A percentile compares a stretch with the other conserved stretches of the same genome.
These are phyloP conservation scores for Melopsittacus undulatus DNA, from an alignment of 2,797 vertebrate species.

Conservation along the genomic window DNA sequence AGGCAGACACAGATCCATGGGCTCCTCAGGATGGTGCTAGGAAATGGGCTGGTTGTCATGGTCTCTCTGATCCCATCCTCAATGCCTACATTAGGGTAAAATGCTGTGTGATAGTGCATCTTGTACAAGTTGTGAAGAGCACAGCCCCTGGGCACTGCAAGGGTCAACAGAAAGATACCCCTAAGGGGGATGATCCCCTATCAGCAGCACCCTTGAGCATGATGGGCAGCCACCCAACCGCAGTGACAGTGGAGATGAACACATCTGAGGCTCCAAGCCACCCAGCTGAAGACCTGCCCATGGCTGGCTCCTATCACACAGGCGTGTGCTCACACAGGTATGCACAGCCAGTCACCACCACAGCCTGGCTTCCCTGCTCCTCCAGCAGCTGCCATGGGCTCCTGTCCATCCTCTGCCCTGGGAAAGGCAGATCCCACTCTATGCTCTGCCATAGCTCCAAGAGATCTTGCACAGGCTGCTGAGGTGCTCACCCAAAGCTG, in stretches of 20 bases:
- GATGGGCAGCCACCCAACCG: too few species aligned
- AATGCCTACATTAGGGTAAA: not conserved
- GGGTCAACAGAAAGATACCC: not conserved
- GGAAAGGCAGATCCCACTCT: not conserved
- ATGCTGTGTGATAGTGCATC: accelerated
- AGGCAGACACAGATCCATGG: not conserved
- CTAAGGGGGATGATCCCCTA: too few species aligned
- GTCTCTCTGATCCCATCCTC: not conserved
- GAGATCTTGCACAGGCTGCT: not conserved
- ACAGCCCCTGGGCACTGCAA: not conserved
- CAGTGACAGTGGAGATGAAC: accelerated
- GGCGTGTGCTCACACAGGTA: accelerated
- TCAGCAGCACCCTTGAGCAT: not conserved
- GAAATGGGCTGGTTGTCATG: not conserved
- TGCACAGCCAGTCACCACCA: not conserved
- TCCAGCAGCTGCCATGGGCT: not conserved
- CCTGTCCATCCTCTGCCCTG: not conserved
- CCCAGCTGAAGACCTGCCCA: not conserved
- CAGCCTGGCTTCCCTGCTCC: not conserved
- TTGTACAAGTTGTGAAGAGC: not conserved
- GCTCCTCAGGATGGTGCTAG: accelerated
- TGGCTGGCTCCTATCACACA: not conserved
- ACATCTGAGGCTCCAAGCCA: too few species aligned
- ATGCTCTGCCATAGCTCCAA: not conserved
- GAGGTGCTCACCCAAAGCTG: not conserved